phyloP scores from a whole-genome alignment of 2,797 vertebrate genomes.

The Sphenodon punctatus region DNA sequence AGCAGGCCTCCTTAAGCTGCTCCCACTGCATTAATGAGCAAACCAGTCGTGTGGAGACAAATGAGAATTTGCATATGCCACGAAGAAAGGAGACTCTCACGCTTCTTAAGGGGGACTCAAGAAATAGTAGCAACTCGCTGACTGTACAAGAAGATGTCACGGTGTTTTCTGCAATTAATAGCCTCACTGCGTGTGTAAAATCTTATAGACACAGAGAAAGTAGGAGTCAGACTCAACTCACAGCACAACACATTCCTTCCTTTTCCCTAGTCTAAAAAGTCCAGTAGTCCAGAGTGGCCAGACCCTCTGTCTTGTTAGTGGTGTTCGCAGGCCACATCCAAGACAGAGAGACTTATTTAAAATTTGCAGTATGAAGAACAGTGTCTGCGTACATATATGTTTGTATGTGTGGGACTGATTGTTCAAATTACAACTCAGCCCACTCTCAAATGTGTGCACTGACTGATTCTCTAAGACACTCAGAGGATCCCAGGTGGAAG shows the following conservation, averaged over 20 bases:
- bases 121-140: neutral
- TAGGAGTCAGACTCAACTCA: neutral
- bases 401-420: too few relatives aligned
- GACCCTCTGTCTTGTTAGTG: too few relatives aligned
- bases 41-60: slow-evolving; percentile 59
- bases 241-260: neutral
- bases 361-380: too few relatives aligned
- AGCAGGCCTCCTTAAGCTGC: slow-evolving; percentile 60
- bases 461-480: too few relatives aligned
- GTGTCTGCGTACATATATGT: too few relatives aligned
- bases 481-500: too few relatives aligned
- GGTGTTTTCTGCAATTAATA: accelerated
- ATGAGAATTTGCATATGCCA: slow-evolving; percentile 51
- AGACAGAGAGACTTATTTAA: too few relatives aligned
- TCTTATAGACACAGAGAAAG: neutral
- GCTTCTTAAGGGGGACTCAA: neutral
- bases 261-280: accelerated
- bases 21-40: slow-evolving; percentile 53
- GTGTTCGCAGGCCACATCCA: too few relatives aligned
- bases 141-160: neutral
- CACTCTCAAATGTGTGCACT: too few relatives aligned
- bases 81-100: neutral
- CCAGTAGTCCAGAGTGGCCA: neutral
- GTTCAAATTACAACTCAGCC: too few relatives aligned
- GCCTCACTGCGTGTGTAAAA: accelerated